Conservation (phyloP, 2,113 vertebrate species). For the Ailurus styani region DNA sequence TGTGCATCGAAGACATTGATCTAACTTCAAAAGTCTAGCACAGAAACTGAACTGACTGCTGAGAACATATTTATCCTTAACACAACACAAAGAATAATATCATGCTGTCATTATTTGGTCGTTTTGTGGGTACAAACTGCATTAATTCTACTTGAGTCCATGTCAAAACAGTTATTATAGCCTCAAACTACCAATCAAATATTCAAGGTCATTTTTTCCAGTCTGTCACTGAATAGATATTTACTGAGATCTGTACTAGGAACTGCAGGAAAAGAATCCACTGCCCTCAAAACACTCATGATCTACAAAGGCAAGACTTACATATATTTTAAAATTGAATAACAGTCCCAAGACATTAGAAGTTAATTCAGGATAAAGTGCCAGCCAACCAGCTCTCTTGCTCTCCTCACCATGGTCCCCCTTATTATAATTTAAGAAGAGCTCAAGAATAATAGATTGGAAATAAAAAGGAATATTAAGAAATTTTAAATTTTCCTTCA, state of each 20-base stretch:
- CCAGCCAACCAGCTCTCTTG: background rate
- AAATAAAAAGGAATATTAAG: background rate
- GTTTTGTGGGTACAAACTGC: background rate
- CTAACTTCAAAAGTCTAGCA: slow-evolving; percentile 54
- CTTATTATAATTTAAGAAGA: background rate
- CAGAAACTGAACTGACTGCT: slow-evolving; percentile 35
- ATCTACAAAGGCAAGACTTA: background rate
- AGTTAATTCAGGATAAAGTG: background rate
- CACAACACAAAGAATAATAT: slow-evolving; percentile 35
- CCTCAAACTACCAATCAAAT: slow-evolving; percentile 18
- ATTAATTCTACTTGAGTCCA: slow-evolving; percentile 16
- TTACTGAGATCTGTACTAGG: background rate
- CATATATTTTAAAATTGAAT: background rate
- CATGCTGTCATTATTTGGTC: background rate
- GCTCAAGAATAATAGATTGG: background rate
- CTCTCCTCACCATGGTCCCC: background rate
- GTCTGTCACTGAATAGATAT: background rate
- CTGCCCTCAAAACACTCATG: background rate
- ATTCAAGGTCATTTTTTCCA: slow-evolving; percentile 14
- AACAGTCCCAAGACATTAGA: background rate
- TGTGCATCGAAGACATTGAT: slow-evolving; percentile 46
- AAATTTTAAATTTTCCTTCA: background rate
- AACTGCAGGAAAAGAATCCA: background rate
- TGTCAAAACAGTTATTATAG: slow-evolving; percentile 19
- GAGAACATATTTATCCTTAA: slow-evolving; percentile 35